A percentile compares a stretch with the other conserved stretches of the same genome.
These are phyloP conservation scores for Pseudochromis fuscus DNA, from an alignment of 2,797 vertebrate genomes.

Conservation along the genomic window DNA sequence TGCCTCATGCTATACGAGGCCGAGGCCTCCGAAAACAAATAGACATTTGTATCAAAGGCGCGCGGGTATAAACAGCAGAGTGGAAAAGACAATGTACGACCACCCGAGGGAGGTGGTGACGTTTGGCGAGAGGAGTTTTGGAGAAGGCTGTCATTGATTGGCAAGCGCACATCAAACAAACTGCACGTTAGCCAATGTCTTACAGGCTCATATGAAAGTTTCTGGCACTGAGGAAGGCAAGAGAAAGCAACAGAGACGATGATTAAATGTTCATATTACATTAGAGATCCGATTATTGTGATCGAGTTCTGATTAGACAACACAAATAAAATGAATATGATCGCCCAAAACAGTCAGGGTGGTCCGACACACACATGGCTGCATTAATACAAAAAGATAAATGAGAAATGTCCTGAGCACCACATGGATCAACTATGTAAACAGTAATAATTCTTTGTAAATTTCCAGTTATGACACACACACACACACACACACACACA, in stretches of 20 bases:
- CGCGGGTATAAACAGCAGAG: constrained; percentile 74
- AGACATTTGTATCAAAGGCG: constrained; percentile 76
- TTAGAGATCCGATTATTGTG: constrained; percentile 8
- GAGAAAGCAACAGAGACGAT: constrained; percentile 6
- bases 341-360: constrained; percentile 17
- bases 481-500: constrained; percentile 4
- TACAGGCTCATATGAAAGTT: constrained; percentile 36
- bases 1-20: constrained; percentile 66
- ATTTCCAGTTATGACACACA: constrained; percentile 34
- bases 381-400: constrained; percentile 29
- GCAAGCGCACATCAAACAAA: constrained; percentile 70
- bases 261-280: not conserved
- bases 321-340: constrained; percentile 27
- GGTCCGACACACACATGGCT: constrained; percentile 41
- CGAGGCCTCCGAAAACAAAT: constrained; percentile 80
- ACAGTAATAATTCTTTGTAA: constrained; percentile 35
- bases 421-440: constrained; percentile 44
- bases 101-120: constrained; percentile 54
- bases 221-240: constrained; percentile 17
- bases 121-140: constrained; percentile 55
- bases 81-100: constrained; percentile 62
- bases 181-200: constrained; percentile 37
- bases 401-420: constrained; percentile 21
- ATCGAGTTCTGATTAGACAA: constrained; percentile 25
- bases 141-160: constrained; percentile 61